These are phyloP conservation scores for Bombus ignitus DNA, from an alignment of 1,140 invertebrate species.

Conservation along the genomic window DNA sequence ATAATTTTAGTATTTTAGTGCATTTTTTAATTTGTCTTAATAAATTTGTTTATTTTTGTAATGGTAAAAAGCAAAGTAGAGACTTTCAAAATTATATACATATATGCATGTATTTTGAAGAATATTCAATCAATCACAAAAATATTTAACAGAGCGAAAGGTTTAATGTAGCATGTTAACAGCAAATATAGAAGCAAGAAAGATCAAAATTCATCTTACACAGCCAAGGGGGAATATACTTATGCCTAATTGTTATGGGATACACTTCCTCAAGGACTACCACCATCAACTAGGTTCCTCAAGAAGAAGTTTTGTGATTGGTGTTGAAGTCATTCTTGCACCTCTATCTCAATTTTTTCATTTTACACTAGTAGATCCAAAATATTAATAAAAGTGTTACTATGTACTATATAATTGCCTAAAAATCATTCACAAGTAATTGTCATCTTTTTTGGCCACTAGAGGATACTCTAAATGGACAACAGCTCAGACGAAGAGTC, in stretches of 20 bases:
- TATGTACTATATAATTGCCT: conserved; percentile 23
- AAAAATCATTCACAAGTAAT: conserved; percentile 35
- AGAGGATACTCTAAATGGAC: conserved; percentile 42
- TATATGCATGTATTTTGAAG: conserved; percentile 36
- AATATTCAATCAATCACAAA: conserved; percentile 55
- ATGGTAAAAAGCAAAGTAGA: not conserved
- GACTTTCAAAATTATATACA: not conserved
- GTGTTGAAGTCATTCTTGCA: conserved; percentile 54
- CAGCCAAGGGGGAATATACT: not conserved
- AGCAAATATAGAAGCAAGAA: not conserved
- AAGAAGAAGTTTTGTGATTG: conserved; percentile 54
- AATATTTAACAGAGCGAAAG: conserved; percentile 11
- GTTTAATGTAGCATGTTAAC: not conserved
- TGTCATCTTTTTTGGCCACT: conserved; percentile 52
- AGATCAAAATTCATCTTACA: conserved; percentile 22
- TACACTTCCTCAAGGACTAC: not conserved
- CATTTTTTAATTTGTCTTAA: not conserved
- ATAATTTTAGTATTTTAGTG: not conserved
- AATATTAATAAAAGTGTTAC: conserved; percentile 29
- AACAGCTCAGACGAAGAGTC: conserved; percentile 45
- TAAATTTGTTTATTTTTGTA: not conserved
- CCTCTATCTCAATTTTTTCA: conserved; percentile 24
- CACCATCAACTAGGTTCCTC: conserved; percentile 16
- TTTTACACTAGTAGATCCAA: conserved; percentile 29
- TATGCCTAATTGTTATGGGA: not conserved